Evolutionary conservation across 2,888 invertebrate species (phyloP), one percentile per base, ranked within the genome.

Genomic region (Chrysotoxum bicinctum): DNA sequence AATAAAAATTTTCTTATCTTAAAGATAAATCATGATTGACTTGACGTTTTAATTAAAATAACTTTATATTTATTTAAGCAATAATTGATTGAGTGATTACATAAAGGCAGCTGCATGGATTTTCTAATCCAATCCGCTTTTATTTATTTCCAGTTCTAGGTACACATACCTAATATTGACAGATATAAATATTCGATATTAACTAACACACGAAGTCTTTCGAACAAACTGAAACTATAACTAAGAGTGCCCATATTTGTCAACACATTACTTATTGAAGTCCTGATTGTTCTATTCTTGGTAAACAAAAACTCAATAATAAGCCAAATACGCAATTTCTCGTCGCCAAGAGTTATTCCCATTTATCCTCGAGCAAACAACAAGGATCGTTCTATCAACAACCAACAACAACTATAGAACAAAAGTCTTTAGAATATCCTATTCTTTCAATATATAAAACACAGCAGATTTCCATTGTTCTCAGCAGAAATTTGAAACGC

Each of bases 241-340:
- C 21, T 16, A 30, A 64, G n/a, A n/a, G 64, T 45, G 64, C 64
- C 73, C 73, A 82, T 82, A 78, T 82, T 78, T 78, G 78, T 68
- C 64, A 45, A 45, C 21, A 68, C 30, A 69, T 69, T 74, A 69
- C 48, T 79, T 79, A 83, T 74, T 56, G 69, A 83, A 74, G 62
- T 68, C 19, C 74, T 78, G 69, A 64, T 73, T 77, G 52, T 73
- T 66, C 62, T 26, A 4, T 79, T 75, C 75, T 58, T 30, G 50
- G 79, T 66, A 74, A 80, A 80, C 84, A 75, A 70, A 84, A 84
- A 84, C 58, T 68, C 66, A 80, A 70, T 79, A 69, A 70, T 84
- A 66, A 75, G 58, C 74, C 62, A 66, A 84, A 64, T 84, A 70
- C 74, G 75, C 66, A 70, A 84, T 84, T 84, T 84, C 70, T 80